A percentile compares a stretch with the other conserved stretches of the same genome.
Evolutionary conservation across 2,113 vertebrate species (phyloP).

Genomic region (Cervus canadensis): DNA sequence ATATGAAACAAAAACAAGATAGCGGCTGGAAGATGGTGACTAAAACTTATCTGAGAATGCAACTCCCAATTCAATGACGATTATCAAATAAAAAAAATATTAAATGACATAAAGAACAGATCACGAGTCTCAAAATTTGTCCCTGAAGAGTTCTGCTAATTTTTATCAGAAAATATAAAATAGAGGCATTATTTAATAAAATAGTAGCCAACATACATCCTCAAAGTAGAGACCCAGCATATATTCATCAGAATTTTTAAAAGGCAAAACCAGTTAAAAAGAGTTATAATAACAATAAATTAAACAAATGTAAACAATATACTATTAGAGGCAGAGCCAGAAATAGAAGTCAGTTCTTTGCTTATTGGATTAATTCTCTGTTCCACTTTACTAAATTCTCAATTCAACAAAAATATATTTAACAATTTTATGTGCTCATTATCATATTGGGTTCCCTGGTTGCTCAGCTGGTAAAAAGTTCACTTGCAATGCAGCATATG

Average conservation of each 20-base stretch:
- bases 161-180: not conserved
- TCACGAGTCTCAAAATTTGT: not conserved
- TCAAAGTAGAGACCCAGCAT: not conserved
- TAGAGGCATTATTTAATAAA: not conserved
- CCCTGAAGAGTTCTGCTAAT: not conserved
- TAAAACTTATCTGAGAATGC: not conserved
- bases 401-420: not conserved
- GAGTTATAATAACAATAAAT: not conserved
- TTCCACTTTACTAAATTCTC: not conserved
- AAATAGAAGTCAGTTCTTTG: not conserved
- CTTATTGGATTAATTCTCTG: not conserved
- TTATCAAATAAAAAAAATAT: not conserved
- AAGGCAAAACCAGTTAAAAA: not conserved
- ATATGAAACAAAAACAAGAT: not conserved
- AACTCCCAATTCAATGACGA: not conserved
- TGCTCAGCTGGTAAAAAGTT: not conserved
- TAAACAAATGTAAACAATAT: not conserved
- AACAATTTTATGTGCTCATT: conserved; percentile 28
- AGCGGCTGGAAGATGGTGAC: not conserved
- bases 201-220: not conserved
- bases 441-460: not conserved
- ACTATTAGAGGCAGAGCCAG: not conserved
- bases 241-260: not conserved
- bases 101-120: not conserved
- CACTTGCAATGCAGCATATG: not conserved